Conservation (phyloP, 2,888 invertebrate genomes). For the Phorcus lineatus region DNA sequence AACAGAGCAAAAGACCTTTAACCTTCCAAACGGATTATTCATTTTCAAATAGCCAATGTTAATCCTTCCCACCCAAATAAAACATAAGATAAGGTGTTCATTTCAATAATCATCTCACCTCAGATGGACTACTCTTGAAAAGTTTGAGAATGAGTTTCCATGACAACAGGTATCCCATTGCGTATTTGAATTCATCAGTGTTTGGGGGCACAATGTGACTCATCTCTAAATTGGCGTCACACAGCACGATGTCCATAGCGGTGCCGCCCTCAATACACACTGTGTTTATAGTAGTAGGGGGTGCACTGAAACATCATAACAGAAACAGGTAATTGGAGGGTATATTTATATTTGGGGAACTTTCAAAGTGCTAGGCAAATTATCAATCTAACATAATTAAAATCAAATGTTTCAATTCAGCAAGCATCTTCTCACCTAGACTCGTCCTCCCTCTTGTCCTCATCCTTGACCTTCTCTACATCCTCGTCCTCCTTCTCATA, state of each 20-base stretch:
- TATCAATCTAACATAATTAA: too few relatives aligned
- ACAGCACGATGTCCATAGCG: constrained; percentile 60
- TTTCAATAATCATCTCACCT: constrained; percentile 73
- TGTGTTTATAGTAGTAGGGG: constrained; percentile 61
- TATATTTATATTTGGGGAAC: not conserved
- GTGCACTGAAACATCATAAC: constrained; percentile 48
- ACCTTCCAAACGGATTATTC: too few relatives aligned
- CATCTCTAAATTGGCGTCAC: constrained; percentile 64
- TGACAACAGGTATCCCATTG: constrained; percentile 84
- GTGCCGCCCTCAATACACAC: constrained; percentile 52
- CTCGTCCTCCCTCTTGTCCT: not conserved
- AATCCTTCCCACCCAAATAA: too few relatives aligned
- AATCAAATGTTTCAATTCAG: too few relatives aligned
- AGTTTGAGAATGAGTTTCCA: constrained; percentile 83
- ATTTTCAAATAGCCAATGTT: too few relatives aligned
- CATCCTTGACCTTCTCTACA: not conserved
- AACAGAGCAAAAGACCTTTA: too few relatives aligned
- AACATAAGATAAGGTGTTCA: too few relatives aligned
- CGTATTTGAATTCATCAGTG: constrained; percentile 77
- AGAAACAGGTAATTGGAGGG: too few relatives aligned
- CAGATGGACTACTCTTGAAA: constrained; percentile 82
- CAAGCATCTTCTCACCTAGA: not conserved
- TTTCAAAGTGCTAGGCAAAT: too few relatives aligned
- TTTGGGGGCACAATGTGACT: constrained; percentile 61
- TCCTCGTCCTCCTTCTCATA: constrained; percentile 55